Percentiles rank a stretch among this genome's conserved stretches.
Evolutionary conservation across 2,797 vertebrate species (phyloP).

Genomic region (Pampus argenteus): DNA sequence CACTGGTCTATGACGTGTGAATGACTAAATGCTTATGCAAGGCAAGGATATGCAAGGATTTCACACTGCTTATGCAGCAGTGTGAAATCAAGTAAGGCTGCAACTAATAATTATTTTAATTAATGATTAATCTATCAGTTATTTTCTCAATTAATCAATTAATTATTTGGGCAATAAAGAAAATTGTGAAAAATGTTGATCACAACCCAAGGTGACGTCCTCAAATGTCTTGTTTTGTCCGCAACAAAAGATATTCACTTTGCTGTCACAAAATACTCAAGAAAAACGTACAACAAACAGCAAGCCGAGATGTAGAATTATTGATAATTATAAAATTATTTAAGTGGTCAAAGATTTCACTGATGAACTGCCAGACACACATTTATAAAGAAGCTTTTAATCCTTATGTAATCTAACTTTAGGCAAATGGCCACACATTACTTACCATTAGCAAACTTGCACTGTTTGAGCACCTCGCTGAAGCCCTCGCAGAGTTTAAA

Average conservation of each 20-base stretch:
- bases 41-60: too few relatives aligned
- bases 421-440: slow-evolving; percentile 10
- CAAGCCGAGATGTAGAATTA: too few relatives aligned
- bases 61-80: background rate
- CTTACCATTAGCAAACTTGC: slow-evolving; percentile 91
- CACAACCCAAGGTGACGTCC: too few relatives aligned
- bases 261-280: background rate
- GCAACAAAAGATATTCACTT: background rate
- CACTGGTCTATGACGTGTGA: background rate
- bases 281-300: too few relatives aligned
- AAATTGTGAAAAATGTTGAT: background rate
- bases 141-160: background rate
- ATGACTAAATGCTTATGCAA: slow-evolving; percentile 5
- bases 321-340: too few relatives aligned
- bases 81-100: background rate
- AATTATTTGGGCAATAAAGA: background rate
- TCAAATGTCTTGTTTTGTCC: too few relatives aligned
- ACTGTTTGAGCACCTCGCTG: slow-evolving; percentile 95
- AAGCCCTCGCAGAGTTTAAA: slow-evolving; percentile 95
- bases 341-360: background rate
- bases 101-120: background rate
- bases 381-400: background rate
- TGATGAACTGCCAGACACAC: too few relatives aligned
- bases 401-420: background rate
- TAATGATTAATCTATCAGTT: background rate